Conservation (phyloP, 2,888 invertebrate species). For the Linnaemya vulpina region DNA sequence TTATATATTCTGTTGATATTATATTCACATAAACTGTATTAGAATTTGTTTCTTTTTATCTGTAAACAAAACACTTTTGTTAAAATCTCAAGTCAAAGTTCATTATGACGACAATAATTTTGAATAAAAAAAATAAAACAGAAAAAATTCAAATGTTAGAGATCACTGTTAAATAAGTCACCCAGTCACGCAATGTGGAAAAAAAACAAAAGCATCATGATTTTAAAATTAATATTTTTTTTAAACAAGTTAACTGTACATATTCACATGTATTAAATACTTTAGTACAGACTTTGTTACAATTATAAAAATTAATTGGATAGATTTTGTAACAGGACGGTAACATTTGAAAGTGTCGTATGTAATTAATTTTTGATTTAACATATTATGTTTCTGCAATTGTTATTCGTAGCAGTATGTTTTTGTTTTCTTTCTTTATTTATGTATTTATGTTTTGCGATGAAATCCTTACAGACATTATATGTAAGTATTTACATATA, state of each 20-base stretch:
- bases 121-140: slow-evolving; percentile 21
- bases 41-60: slow-evolving; percentile 7
- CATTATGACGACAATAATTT: slow-evolving; percentile 32
- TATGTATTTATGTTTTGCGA: no score
- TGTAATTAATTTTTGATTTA: no score
- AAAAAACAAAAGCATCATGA: slow-evolving; percentile 26
- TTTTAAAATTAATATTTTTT: slow-evolving; percentile 7
- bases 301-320: slow-evolving; percentile 1
- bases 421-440: no score
- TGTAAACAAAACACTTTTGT: slow-evolving; percentile 5
- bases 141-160: slow-evolving; percentile 53
- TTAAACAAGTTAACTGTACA: neutral
- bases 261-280: neutral
- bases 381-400: no score
- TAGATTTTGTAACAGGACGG: neutral
- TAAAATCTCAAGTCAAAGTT: slow-evolving; percentile 46
- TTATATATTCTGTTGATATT: neutral
- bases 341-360: neutral
- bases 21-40: neutral
- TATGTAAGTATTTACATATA: no score
- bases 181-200: slow-evolving; percentile 18
- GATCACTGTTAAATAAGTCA: slow-evolving; percentile 58
- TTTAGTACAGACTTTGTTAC: slow-evolving; percentile 1
- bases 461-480: no score
- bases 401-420: no score